Conservation (phyloP, 2,888 invertebrate species). For the Mamestra brassicae region DNA sequence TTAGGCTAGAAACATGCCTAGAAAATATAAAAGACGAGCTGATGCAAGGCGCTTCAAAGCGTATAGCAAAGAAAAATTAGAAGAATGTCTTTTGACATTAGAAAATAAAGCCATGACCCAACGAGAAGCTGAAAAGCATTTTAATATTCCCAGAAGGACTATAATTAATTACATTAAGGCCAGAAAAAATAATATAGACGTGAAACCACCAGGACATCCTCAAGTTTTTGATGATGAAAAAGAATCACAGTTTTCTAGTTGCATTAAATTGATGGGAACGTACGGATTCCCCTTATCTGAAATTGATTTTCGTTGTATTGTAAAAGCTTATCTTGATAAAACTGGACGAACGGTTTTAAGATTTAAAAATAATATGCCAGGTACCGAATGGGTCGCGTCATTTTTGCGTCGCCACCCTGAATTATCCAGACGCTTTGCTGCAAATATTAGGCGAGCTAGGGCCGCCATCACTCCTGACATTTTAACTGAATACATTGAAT, state of each 20-base stretch:
- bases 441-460: slow-evolving; percentile 7
- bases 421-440: slow-evolving; percentile 9
- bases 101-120: slow-evolving; percentile 9
- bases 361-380: neutral
- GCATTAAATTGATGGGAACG: slow-evolving; percentile 12
- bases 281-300: slow-evolving; percentile 10
- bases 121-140: slow-evolving; percentile 12
- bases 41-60: slow-evolving; percentile 16
- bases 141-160: slow-evolving; percentile 17
- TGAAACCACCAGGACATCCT: slow-evolving; percentile 12
- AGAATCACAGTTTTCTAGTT: slow-evolving; percentile 9
- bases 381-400: slow-evolving; percentile 12
- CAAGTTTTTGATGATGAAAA: slow-evolving; percentile 15
- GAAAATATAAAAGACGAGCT: slow-evolving; percentile 14
- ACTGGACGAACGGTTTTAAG: neutral
- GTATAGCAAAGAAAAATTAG: slow-evolving; percentile 20
- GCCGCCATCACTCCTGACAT: slow-evolving; percentile 2
- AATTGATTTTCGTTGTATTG: slow-evolving; percentile 6
- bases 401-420: slow-evolving; percentile 6
- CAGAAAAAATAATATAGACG: neutral
- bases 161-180: slow-evolving; percentile 11
- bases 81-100: slow-evolving; percentile 18
- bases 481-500: slow-evolving; percentile 6
- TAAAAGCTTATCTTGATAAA: slow-evolving; percentile 14
- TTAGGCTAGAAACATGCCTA: slow-evolving; percentile 3